Percentiles rank a stretch among this genome's conserved stretches.
These are phyloP conservation scores for Capreolus pygargus DNA, from an alignment of 2,113 vertebrate species.

Conservation along the genomic window DNA sequence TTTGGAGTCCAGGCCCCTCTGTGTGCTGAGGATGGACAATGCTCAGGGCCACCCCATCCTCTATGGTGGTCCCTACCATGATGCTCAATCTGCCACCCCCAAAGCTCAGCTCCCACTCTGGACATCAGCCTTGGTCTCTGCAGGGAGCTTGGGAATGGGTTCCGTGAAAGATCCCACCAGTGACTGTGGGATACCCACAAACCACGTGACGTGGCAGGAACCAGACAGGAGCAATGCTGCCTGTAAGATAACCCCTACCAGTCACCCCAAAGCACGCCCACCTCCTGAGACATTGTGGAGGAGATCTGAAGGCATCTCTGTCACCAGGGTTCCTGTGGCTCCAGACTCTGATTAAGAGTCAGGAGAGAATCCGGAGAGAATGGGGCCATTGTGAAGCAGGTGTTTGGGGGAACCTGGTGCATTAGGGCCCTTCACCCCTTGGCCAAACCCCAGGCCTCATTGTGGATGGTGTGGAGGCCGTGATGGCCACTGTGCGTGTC, in stretches of 20 bases:
- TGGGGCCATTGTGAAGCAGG: slow-evolving; percentile 5
- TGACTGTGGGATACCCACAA: not conserved
- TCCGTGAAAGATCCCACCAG: not conserved
- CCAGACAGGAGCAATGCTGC: not conserved
- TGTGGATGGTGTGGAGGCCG: slow-evolving; percentile 46
- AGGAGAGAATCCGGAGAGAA: slow-evolving; percentile 52
- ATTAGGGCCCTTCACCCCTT: not conserved
- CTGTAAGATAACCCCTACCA: not conserved
- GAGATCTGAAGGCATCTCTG: slow-evolving; percentile 36
- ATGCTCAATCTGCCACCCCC: not conserved
- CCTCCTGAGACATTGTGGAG: not conserved
- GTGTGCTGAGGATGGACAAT: not conserved
- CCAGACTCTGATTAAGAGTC: not conserved
- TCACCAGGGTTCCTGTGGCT: not conserved
- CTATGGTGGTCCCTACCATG: not conserved
- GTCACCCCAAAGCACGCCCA: not conserved
- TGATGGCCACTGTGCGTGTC: slow-evolving; percentile 9
- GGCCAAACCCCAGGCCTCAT: slow-evolving; percentile 48
- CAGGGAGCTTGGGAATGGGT: slow-evolving; percentile 35
- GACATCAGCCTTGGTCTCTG: slow-evolving; percentile 2
- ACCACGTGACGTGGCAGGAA: not conserved
- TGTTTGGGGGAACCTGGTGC: slow-evolving; percentile 33
- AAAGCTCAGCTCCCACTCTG: not conserved
- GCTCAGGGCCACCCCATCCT: not conserved
- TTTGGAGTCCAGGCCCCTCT: not conserved